Base-by-base conservation (phyloP, 2,797 vertebrate species). In the Enteromius afrohamiltoni region DNA sequence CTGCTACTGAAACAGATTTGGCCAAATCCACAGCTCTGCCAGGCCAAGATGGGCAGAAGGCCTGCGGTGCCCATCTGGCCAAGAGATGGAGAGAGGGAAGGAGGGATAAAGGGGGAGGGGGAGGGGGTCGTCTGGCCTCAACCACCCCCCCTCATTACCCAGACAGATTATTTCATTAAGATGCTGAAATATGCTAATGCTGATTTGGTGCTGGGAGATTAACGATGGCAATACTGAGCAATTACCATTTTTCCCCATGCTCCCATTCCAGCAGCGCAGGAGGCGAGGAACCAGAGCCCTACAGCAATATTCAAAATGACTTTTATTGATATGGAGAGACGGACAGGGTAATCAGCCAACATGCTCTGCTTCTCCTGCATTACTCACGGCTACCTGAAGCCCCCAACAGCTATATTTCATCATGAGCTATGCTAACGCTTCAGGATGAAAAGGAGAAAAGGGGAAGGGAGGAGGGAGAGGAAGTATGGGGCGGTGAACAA, bases 121-220 rank as follows among this genome's bases (percentile, higher is more conserved):
- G 31, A 8, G 9, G 73, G 49, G 26, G 26, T 73, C 77, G 91
- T 92, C 80, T 88, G 89, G 88, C 67, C 77, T 86, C 79, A 74
- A 31, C 51, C 67, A 89, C 84, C 83, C 87, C 88, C 88, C 83
- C 85, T 93, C 93, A 94, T 94, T 94, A 94, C 87, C 89, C 88
- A 86, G 83, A 55, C 84, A 87, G 90, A 91, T 94, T 93, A 94
- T 95, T 94, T 94, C 91, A 94, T 94, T 94, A 94, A 87, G 90
- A 93, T 90, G 88, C 89, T 94, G 91, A 95, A 94, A 94, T 94
- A 94, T 95, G 94, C 92, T 93, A 94, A 94, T 94, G 88, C 90
- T 91, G 93, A 94, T 93, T 94, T 92, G 91, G 92, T 90, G 89
- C 88, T 90, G 91, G 79, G 90, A 90, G 89, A 90, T 90, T 94